Conservation (phyloP, 2,888 invertebrate species). For the Yponomeuta evonymella region DNA sequence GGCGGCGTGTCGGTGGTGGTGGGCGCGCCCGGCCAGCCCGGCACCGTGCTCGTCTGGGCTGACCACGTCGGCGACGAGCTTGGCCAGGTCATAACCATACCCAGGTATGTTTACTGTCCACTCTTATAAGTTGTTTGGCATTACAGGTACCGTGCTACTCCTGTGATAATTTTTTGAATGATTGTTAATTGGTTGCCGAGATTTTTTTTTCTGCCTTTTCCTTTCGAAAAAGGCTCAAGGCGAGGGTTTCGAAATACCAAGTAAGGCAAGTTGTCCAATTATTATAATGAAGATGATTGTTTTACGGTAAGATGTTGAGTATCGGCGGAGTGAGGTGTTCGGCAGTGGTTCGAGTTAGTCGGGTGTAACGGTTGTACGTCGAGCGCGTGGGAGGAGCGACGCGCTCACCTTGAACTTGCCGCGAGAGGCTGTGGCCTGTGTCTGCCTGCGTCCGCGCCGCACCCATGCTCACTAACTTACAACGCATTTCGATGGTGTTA, state of each 20-base stretch:
- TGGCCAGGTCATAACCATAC: slow-evolving; percentile 79
- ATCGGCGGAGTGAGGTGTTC: background rate
- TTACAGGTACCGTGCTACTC: background rate
- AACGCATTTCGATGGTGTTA: background rate
- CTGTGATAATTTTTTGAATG: background rate
- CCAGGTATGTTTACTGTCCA: slow-evolving; percentile 66
- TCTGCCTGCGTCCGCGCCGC: slow-evolving; percentile 28
- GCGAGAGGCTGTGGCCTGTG: slow-evolving; percentile 38
- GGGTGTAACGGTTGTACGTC: slow-evolving; percentile 60
- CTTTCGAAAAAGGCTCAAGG: slow-evolving; percentile 6
- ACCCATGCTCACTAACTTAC: slow-evolving; percentile 13
- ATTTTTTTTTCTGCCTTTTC: background rate
- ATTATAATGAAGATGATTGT: slow-evolving; percentile 11
- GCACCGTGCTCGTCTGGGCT: slow-evolving; percentile 82
- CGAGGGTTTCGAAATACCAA: slow-evolving; percentile 8
- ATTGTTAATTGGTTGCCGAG: background rate
- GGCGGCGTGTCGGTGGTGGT: slow-evolving; percentile 73
- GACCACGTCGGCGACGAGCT: slow-evolving; percentile 84
- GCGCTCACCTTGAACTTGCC: slow-evolving; percentile 75
- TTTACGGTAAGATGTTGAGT: slow-evolving; percentile 8
- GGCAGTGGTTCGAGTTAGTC: slow-evolving; percentile 5
- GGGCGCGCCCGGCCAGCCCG: slow-evolving; percentile 64
- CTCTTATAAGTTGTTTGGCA: background rate
- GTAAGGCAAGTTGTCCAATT: slow-evolving; percentile 8
- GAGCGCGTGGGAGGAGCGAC: slow-evolving; percentile 70